phyloP scores from a whole-genome alignment of 1,140 invertebrate species.

The Forficula auricularia region DNA sequence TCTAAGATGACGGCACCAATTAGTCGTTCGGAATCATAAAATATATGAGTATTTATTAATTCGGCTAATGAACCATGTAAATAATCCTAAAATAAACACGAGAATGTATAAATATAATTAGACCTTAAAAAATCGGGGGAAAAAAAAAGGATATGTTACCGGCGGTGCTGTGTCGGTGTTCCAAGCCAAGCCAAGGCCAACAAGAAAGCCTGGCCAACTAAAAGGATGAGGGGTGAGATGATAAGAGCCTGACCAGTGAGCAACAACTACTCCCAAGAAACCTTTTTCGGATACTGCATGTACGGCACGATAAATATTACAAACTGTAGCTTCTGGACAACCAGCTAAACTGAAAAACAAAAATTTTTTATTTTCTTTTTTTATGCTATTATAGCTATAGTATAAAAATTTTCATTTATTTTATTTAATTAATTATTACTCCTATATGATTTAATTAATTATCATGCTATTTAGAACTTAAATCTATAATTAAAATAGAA shows the following conservation, averaged over 20 bases:
- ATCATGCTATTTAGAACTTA: no score
- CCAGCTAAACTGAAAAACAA: slow-evolving; percentile 34
- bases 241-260: slow-evolving; percentile 46
- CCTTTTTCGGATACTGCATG: slow-evolving; percentile 34
- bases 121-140: no score
- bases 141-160: no score
- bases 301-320: slow-evolving; percentile 39
- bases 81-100: slow-evolving; percentile 27
- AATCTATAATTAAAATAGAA: no score
- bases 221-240: slow-evolving; percentile 44
- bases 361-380: slow-evolving; percentile 1
- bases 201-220: slow-evolving; percentile 44
- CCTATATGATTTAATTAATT: no score
- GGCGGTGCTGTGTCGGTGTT: slow-evolving; percentile 29
- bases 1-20: slow-evolving; percentile 40
- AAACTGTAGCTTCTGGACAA: slow-evolving; percentile 43
- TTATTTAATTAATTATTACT: no score
- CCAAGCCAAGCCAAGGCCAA: slow-evolving; percentile 43
- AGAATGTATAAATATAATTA: no score
- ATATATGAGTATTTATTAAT: slow-evolving; percentile 39
- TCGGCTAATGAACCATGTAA: slow-evolving; percentile 33
- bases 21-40: slow-evolving; percentile 32
- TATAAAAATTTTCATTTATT: no score
- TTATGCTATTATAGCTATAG: not conserved
- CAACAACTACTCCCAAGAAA: slow-evolving; percentile 38